These are phyloP conservation scores for Hemistola chrysoprasaria DNA, from an alignment of 2,888 invertebrate species.

Conservation along the genomic window DNA sequence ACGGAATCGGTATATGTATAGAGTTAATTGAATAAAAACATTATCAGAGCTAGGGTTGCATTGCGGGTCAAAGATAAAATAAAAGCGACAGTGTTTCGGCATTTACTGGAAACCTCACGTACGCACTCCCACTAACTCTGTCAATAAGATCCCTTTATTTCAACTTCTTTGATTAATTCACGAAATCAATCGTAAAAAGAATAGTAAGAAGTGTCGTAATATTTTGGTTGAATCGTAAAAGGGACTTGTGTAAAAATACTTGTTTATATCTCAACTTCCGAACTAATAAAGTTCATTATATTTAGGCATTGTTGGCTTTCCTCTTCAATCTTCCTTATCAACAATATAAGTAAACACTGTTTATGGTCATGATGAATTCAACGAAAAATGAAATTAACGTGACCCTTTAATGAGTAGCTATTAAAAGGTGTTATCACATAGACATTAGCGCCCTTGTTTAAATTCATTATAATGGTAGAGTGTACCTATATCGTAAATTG, in stretches of 20 bases:
- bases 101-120: slow-evolving; percentile 34
- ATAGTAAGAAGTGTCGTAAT: slow-evolving; percentile 26
- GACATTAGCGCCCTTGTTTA: too few relatives aligned
- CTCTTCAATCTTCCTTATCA: too few relatives aligned
- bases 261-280: too few relatives aligned
- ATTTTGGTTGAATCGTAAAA: slow-evolving; percentile 27
- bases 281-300: too few relatives aligned
- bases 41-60: slow-evolving; percentile 19
- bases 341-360: too few relatives aligned
- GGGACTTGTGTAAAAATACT: slow-evolving; percentile 12
- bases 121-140: slow-evolving; percentile 35
- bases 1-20: slow-evolving; percentile 31
- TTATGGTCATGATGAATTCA: too few relatives aligned
- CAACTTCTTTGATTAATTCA: slow-evolving; percentile 27
- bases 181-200: slow-evolving; percentile 26
- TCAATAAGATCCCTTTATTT: slow-evolving; percentile 39
- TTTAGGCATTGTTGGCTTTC: too few relatives aligned
- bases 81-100: slow-evolving; percentile 32
- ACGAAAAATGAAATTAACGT: too few relatives aligned
- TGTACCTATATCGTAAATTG: too few relatives aligned
- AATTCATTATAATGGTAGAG: too few relatives aligned
- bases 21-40: slow-evolving; percentile 45
- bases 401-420: too few relatives aligned
- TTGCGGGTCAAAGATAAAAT: slow-evolving; percentile 39
- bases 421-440: too few relatives aligned